A percentile compares a stretch with the other conserved stretches of the same genome.
phyloP scores from a whole-genome alignment of 2,113 vertebrate species.

The Nestor notabilis region DNA sequence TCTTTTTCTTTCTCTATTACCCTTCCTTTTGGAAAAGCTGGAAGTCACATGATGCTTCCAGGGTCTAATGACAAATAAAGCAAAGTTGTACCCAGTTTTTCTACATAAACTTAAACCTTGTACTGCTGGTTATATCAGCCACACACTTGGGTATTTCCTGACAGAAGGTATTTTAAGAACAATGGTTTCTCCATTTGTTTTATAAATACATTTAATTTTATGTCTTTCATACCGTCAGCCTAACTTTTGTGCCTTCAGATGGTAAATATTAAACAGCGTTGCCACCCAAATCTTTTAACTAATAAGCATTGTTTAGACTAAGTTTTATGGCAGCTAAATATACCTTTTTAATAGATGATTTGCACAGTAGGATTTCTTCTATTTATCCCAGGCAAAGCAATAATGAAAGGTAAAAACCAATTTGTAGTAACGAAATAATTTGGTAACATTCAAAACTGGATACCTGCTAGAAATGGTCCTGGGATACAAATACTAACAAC shows the following conservation, averaged over 20 bases:
- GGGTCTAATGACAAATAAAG: conserved; percentile 7
- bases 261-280: background rate
- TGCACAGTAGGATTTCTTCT: background rate
- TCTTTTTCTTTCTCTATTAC: conserved; percentile 37
- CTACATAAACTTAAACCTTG: background rate
- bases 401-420: background rate
- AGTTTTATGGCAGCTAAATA: background rate
- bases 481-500: background rate
- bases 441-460: background rate
- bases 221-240: background rate
- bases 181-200: background rate
- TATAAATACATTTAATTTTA: background rate
- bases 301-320: background rate
- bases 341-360: background rate
- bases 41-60: conserved; percentile 13
- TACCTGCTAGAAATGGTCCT: background rate
- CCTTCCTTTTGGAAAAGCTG: background rate
- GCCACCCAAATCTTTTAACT: background rate
- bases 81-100: background rate
- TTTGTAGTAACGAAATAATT: background rate
- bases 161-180: background rate
- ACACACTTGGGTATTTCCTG: background rate
- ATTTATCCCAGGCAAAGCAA: background rate
- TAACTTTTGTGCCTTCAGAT: background rate
- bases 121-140: background rate